Base-by-base conservation (phyloP, 2,113 vertebrate species). In the Microcebus murinus region DNA sequence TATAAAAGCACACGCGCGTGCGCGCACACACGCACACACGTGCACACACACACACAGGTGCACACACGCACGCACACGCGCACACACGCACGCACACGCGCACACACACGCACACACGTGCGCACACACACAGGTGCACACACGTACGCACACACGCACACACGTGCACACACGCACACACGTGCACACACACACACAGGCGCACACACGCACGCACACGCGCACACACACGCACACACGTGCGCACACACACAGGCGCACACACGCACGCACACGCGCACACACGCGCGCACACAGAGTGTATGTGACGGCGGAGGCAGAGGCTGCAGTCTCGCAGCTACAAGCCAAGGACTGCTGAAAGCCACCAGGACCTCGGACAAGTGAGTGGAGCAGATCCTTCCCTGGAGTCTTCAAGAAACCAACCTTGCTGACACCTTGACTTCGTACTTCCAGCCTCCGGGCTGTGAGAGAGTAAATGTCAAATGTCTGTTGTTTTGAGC, bases 321-420 rank as follows among this genome's bases (percentile, higher is more conserved):
- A 59, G 21, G 50, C 1, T 3, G 11, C 17, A 55, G 45, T 21
- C 21, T 6, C 11, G 59, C 15, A 11, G 14, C 71, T 15, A 3
- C 6, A 9, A 21, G 73, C 23, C 59, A 39, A 63, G 39, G 71
- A 15, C 15, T 5, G 6, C 15, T 5, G 88, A 6, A 39, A 70
- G 23, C 67, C 23, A 6, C 36, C 23, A 9, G 20, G 7, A 45
- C 8, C 39, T 12, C 4, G 18, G 67, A n/a, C 18, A 36, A 71
- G 13, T 18, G 36, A 6, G 4, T 0, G 20, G 50, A 9, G 2
- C 27, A 10, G 29, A 2, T 17, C 9, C 13, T 12, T 67, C 61
- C 13, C 63, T 14, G 8, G 39, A 20, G 52, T 14, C 20, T 17
- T 7, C 36, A n/a, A 42, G 88, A 6, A 39, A 4, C 25, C 11